Evolutionary conservation across 2,113 vertebrate species (phyloP).

Genomic region (Macrotis lagotis): DNA sequence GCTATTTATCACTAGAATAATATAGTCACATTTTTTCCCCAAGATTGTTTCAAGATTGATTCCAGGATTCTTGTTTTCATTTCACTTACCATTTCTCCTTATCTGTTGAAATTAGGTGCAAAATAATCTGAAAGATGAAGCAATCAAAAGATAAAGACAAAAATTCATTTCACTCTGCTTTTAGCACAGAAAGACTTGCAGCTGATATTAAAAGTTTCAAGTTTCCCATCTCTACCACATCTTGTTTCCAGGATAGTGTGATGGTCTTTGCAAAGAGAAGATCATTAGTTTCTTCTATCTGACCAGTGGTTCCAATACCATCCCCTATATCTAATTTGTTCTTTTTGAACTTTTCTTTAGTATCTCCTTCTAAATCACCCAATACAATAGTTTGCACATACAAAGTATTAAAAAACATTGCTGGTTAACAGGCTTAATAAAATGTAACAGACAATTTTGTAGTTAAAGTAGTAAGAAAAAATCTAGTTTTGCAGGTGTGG

Average conservation of each 20-base stretch:
- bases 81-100: neutral
- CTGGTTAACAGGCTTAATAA: neutral
- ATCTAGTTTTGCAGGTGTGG: neutral
- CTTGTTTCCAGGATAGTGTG: neutral
- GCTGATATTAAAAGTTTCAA: too few relatives aligned
- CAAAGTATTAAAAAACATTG: neutral
- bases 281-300: neutral
- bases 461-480: neutral
- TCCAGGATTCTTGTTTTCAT: neutral
- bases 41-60: too few relatives aligned
- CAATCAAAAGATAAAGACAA: neutral
- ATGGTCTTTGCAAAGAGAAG: neutral
- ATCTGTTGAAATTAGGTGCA: neutral
- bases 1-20: too few relatives aligned
- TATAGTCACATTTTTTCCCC: too few relatives aligned
- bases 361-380: neutral
- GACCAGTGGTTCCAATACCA: neutral
- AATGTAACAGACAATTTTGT: neutral
- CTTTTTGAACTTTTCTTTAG: constrained; percentile 9
- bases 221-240: neutral
- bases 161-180: neutral
- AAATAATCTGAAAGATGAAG: neutral
- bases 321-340: neutral
- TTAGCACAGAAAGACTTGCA: neutral
- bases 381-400: neutral